Percentiles rank a stretch among this genome's conserved stretches.
phyloP scores from a whole-genome alignment of 2,113 vertebrate species.

The Aythya baeri region DNA sequence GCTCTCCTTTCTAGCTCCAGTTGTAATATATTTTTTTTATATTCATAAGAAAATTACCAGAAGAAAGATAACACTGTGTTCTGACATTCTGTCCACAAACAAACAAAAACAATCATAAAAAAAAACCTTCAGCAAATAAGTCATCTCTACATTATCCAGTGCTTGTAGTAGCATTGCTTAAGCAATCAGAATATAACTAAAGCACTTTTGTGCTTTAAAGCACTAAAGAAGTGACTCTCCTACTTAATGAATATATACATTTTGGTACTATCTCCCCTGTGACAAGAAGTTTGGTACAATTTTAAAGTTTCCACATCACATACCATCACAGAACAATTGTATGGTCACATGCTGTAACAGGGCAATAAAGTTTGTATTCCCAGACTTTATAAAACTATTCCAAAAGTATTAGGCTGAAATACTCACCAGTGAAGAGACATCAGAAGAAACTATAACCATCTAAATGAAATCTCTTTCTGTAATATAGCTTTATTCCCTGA shows the following conservation, averaged over 20 bases:
- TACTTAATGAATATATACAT: neutral
- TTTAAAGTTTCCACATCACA: neutral
- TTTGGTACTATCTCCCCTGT: neutral
- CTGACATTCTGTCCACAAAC: neutral
- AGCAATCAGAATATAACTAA: neutral
- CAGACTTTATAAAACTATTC: neutral
- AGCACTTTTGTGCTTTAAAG: neutral
- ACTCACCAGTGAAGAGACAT: neutral
- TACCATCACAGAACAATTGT: neutral
- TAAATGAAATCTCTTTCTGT: neutral
- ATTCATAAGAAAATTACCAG: neutral
- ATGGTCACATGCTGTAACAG: fast-evolving
- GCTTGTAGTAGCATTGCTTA: neutral
- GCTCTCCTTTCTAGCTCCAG: neutral
- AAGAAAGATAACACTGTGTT: neutral
- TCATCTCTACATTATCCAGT: neutral
- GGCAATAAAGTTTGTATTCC: neutral
- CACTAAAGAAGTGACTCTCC: neutral
- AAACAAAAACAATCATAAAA: too few species aligned
- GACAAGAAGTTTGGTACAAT: neutral
- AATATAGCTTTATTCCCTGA: neutral
- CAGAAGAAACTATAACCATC: neutral
- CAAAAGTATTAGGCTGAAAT: neutral
- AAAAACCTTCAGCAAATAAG: neutral
- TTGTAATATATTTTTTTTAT: neutral